A percentile compares a stretch with the other conserved stretches of the same genome.
Evolutionary conservation across 53 echinoderm and acorn worm genomes (phyloP).

Genomic region (Pentamera pediparva): DNA sequence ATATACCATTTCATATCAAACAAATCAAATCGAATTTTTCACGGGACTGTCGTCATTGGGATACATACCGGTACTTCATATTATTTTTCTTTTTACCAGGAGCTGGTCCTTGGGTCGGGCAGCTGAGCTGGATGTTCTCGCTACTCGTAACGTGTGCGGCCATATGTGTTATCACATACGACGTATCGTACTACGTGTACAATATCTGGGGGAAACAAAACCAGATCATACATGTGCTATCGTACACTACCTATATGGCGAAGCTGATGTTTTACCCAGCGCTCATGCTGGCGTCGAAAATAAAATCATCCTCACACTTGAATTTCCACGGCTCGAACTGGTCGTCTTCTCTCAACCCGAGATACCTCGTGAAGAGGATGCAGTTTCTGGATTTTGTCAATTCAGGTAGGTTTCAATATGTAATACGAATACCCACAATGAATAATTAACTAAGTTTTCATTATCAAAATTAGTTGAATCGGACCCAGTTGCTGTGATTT

Average conservation of each 20-base stretch:
- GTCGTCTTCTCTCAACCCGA: constrained; percentile 5
- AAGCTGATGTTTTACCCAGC: constrained; percentile 34
- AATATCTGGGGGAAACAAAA: constrained; percentile 57
- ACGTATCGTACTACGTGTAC: constrained; percentile 38
- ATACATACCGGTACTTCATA: no score
- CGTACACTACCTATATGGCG: constrained; percentile 57
- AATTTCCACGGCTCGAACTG: constrained; percentile 17
- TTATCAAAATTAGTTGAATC: no score
- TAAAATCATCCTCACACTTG: constrained; percentile 4
- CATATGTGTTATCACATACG: constrained; percentile 46
- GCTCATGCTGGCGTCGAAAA: constrained; percentile 32
- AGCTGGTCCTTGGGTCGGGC: no score
- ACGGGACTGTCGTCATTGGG: no score
- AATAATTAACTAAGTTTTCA: no score
- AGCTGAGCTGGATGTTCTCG: no score
- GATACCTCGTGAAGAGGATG: constrained; percentile 59
- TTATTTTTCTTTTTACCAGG: no score
- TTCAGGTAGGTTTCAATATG: constrained; percentile 19
- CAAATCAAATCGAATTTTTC: no score
- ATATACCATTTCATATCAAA: no score
- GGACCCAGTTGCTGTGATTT: no score
- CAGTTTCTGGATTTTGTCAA: constrained; percentile 49
- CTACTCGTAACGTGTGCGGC: constrained; percentile 27
- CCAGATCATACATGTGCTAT: constrained; percentile 50
- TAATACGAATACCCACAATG: no score